These are phyloP conservation scores for Rhagoletis pomonella DNA, from an alignment of 1,140 invertebrate genomes.

Conservation along the genomic window DNA sequence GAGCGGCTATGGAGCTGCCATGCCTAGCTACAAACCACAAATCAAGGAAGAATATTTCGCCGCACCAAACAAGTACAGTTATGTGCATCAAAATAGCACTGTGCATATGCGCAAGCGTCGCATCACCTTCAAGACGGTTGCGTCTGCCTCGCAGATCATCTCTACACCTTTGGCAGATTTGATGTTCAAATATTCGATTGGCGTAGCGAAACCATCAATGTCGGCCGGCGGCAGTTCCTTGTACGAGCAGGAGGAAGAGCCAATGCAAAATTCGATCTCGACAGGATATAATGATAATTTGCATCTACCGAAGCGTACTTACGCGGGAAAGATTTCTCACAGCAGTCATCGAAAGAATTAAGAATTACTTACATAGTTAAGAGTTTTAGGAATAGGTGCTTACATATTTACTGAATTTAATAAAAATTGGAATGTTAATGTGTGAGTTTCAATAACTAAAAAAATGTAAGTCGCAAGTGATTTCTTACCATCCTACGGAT, in stretches of 20 bases:
- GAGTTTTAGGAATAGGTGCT: too few relatives aligned
- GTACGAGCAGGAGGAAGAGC: neutral
- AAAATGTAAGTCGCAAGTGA: too few relatives aligned
- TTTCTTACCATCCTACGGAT: too few relatives aligned
- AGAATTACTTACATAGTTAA: neutral
- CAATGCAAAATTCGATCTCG: neutral
- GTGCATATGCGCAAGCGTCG: conserved; percentile 65
- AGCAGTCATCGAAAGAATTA: conserved; percentile 20
- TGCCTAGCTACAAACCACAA: conserved; percentile 13
- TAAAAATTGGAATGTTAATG: too few relatives aligned
- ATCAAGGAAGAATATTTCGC: neutral
- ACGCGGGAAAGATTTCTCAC: neutral
- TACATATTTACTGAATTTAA: too few relatives aligned
- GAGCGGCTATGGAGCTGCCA: neutral
- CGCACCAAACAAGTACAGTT: neutral
- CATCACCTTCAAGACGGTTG: conserved; percentile 69
- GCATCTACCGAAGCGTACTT: neutral
- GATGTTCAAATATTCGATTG: conserved; percentile 70
- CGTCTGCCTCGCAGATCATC: conserved; percentile 67
- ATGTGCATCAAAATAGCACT: conserved; percentile 51
- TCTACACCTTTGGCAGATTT: conserved; percentile 69
- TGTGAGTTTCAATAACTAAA: too few relatives aligned
- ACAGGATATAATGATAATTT: conserved; percentile 10
- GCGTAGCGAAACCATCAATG: conserved; percentile 63
- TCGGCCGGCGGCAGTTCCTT: neutral